Evolutionary conservation across 1,140 invertebrate genomes (phyloP), one percentile per base, ranked within the genome.

Genomic region (Drosophila burlai): DNA sequence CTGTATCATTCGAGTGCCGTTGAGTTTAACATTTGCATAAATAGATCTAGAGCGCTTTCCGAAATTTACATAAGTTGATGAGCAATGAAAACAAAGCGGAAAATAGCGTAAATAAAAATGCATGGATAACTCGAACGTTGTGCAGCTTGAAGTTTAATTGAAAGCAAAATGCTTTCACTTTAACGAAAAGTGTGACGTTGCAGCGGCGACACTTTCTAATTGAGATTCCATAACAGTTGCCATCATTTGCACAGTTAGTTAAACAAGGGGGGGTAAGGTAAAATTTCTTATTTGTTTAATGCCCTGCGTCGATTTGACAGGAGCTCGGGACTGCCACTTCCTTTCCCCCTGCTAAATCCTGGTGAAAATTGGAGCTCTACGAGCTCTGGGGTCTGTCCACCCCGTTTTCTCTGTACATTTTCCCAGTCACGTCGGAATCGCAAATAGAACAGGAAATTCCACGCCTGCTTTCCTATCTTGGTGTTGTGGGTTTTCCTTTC

Each of bases 221-320:
- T 87, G 77, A 89, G 78, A 87, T 89, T 87, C 84, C 38, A 79
- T 74, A 52, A 67, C 47, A 67, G 77, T 42, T 66, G 46, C 64
- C 68, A 79, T 69, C 69, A 68, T 84, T 87, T 90, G 78, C 78
- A 84, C 84, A 87, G 85, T 90, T 87, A 89, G 83, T 87, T 89
- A 87, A 87, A 84, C 83, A 87, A 52, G 38, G 24, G 36, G 21
- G 16, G 45, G 18, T 15, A n/a, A 34, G 62, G 49, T 46, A 74
- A 71, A 65, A 81, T 72, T 81, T 87, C 49, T 63, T 89, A 84
- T 87, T 87, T 87, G 72, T 62, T 81, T 81, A 89, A 79, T 84
- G 81, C 74, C 61, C 50, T 64, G 78, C 60, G 76, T 66, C 79
- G 61, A 66, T 76, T 81, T 75, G 72, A 68, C 83, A 58, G 69